phyloP scores from a whole-genome alignment of 1,140 invertebrate genomes.

The Eriosoma lanigerum region DNA sequence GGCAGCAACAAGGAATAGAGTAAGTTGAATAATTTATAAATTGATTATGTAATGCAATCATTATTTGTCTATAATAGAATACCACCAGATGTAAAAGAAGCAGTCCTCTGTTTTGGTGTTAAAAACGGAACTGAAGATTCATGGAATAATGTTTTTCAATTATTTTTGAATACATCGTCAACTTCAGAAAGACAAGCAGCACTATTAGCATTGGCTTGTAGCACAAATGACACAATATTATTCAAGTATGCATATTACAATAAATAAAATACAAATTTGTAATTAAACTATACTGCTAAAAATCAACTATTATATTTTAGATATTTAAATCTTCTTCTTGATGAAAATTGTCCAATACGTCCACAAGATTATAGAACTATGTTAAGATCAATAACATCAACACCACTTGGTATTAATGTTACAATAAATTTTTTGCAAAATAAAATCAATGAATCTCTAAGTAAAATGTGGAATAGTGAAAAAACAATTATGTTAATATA shows the following conservation, averaged over 20 bases:
- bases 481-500: slow-evolving; percentile 5
- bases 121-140: slow-evolving; percentile 33
- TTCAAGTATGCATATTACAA: slow-evolving; percentile 34
- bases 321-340: slow-evolving; percentile 26
- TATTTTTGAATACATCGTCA: slow-evolving; percentile 42
- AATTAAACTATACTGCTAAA: not conserved
- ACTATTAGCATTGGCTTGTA: slow-evolving; percentile 47
- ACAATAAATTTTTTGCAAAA: slow-evolving; percentile 15
- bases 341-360: slow-evolving; percentile 20
- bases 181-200: slow-evolving; percentile 51
- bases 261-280: not conserved
- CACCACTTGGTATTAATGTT: slow-evolving; percentile 25
- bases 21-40: slow-evolving; percentile 35
- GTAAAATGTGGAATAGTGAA: slow-evolving; percentile 4
- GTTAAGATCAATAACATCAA: slow-evolving; percentile 15
- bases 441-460: slow-evolving; percentile 1
- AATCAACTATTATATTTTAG: not conserved
- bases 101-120: slow-evolving; percentile 48
- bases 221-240: slow-evolving; percentile 26
- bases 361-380: slow-evolving; percentile 5
- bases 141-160: slow-evolving; percentile 53
- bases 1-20: not conserved
- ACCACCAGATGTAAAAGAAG: slow-evolving; percentile 52
- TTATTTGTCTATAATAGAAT: slow-evolving; percentile 27
- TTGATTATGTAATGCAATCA: not conserved